Conservation (phyloP, 1,140 invertebrate genomes). For the Carcinoscorpius rotundicauda region DNA sequence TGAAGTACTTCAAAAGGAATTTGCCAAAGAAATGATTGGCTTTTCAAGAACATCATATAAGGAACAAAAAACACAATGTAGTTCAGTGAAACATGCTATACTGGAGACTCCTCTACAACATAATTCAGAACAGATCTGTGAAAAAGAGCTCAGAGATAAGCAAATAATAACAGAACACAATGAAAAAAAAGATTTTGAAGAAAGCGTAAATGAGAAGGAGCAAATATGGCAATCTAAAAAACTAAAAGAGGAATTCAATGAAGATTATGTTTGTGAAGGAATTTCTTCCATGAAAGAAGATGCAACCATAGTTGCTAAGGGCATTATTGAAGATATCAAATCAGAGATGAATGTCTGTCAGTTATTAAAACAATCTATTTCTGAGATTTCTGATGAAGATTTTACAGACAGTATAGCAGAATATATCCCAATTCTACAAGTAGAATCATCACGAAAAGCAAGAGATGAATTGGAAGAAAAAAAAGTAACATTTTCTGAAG, state of each 20-base stretch:
- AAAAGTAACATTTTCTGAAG: not conserved
- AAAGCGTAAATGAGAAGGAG: not conserved
- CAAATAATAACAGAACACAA: conserved; percentile 31
- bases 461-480: not conserved
- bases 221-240: too few relatives aligned
- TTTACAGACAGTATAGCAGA: not conserved
- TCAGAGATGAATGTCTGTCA: conserved; percentile 33
- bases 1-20: too few relatives aligned
- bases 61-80: not conserved
- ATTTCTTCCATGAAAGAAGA: conserved; percentile 19
- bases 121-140: conserved; percentile 22
- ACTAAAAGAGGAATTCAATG: not conserved
- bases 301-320: conserved; percentile 36
- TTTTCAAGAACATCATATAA: too few relatives aligned
- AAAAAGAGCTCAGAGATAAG: conserved; percentile 27
- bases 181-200: conserved; percentile 18
- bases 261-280: not conserved
- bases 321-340: conserved; percentile 42
- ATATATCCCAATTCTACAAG: too few relatives aligned
- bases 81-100: conserved; percentile 26
- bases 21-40: too few relatives aligned
- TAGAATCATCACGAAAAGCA: not conserved
- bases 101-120: conserved; percentile 50
- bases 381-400: conserved; percentile 14
- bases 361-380: conserved; percentile 11